These are phyloP conservation scores for Ceratoteleas bidentatus DNA, from an alignment of 1,140 invertebrate genomes.

Conservation along the genomic window DNA sequence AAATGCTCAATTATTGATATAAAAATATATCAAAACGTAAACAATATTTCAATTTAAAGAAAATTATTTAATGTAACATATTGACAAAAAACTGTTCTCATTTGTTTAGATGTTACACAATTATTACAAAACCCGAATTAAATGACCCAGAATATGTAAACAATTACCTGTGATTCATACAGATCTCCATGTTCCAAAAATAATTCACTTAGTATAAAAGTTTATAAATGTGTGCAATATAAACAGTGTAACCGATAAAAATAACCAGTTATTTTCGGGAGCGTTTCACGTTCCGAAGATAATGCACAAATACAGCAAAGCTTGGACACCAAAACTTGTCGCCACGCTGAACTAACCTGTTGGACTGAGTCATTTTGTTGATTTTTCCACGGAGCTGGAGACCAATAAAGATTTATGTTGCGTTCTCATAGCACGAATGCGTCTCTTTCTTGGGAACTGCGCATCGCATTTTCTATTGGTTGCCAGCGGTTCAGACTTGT, in stretches of 20 bases:
- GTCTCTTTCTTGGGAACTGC: background rate
- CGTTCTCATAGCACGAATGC: background rate
- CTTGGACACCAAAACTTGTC: background rate
- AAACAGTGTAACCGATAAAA: background rate
- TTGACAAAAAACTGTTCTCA: no score
- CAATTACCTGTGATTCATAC: no score
- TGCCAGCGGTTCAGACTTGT: no score
- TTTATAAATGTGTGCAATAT: background rate
- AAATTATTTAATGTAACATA: no score
- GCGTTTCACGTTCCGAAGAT: background rate
- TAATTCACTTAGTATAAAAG: slow-evolving; percentile 9
- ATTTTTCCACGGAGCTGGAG: background rate
- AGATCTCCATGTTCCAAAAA: background rate
- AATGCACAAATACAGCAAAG: background rate
- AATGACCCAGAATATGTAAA: no score
- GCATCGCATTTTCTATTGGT: background rate
- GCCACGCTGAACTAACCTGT: slow-evolving; percentile 54
- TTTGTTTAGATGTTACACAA: slow-evolving; percentile 1
- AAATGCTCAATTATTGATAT: no score
- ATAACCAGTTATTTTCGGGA: background rate
- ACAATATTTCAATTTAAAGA: no score
- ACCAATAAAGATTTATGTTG: background rate
- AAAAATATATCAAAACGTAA: no score
- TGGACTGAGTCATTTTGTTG: slow-evolving; percentile 57
- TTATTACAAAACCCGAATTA: background rate